These are phyloP conservation scores for Ammospiza maritima DNA, from an alignment of 2,797 vertebrate species.

Conservation along the genomic window DNA sequence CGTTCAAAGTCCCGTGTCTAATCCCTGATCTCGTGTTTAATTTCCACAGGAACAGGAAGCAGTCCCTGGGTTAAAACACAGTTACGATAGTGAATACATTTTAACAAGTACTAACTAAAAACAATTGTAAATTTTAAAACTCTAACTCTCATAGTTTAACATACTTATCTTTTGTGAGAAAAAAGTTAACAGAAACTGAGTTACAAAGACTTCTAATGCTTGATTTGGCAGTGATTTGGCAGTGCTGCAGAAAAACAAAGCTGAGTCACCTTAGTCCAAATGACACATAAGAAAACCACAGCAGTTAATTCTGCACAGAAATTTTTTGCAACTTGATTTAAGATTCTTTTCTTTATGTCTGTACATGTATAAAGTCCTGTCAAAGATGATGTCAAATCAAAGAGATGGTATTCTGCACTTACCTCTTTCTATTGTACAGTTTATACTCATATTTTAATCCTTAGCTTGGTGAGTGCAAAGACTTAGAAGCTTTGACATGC, in stretches of 20 bases:
- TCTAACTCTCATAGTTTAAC: not conserved
- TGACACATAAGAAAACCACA: not conserved
- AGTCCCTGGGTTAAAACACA: not conserved
- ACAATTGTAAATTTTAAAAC: not conserved
- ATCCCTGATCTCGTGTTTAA: not conserved
- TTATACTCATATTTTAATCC: not conserved
- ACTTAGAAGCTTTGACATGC: not conserved
- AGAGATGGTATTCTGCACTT: not conserved
- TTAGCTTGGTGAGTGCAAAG: not conserved
- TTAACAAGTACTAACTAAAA: not conserved
- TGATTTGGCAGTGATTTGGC: not conserved
- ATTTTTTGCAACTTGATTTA: not conserved
- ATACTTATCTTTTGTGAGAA: not conserved
- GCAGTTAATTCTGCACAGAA: not conserved
- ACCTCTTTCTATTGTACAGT: not conserved
- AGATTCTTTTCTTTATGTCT: not conserved
- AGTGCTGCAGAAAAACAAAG: not conserved
- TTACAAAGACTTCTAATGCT: not conserved
- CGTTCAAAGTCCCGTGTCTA: not conserved
- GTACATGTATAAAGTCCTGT: not conserved
- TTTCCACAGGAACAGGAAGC: not conserved
- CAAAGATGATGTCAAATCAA: not conserved
- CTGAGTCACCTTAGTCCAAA: not conserved
- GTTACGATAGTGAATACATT: not conserved
- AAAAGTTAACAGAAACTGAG: not conserved